Evolutionary conservation across 2,797 vertebrate genomes (phyloP), one percentile per base, ranked within the genome.

Genomic region (Alauda arvensis): DNA sequence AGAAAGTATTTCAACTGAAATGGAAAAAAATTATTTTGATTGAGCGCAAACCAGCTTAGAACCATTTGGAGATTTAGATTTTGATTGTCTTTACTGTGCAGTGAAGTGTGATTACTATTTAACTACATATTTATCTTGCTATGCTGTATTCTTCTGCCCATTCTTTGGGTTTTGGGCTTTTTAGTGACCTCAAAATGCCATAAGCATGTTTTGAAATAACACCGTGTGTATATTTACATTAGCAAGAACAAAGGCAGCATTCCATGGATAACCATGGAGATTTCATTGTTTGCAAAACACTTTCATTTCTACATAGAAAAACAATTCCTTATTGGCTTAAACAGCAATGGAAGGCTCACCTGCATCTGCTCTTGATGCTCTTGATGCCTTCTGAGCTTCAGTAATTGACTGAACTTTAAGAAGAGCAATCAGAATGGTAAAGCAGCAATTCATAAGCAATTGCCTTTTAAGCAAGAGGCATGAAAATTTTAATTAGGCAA

Each of bases 391-490:
- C 59, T 69, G 83, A 91, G 59, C n/a, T 85, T 72, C 23, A 4
- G 53, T 48, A 93, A 71, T 91, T 83, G 75, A 26, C 24, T 83
- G 56, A 85, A 77, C 28, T 86, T 94, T 77, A 81, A 59, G 63
- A 80, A 72, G 16, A 40, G 56, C 29, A 90, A 55, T 91, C 61
- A 93, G 24, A 81, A 43, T 69, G 43, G n/a, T 48, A 80, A 90
- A 86, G 51, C 46, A 77, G 14, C 39, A 89, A 85, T 86, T 88
- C 48, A 46, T 77, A 56, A 85, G 40, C 49, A 84, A 83, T 37
- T 90, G 23, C 65, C 45, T 89, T 95, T 91, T 87, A 82, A 83
- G 31, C 55, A 94, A 91, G 34, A 88, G 28, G 26, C 75, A 88
- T 52, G 85, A 76, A 68, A 77, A 45, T 63, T 93, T 91, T 90